Conservation (phyloP, 2,888 invertebrate genomes). For the Siphlonurus alternatus region DNA sequence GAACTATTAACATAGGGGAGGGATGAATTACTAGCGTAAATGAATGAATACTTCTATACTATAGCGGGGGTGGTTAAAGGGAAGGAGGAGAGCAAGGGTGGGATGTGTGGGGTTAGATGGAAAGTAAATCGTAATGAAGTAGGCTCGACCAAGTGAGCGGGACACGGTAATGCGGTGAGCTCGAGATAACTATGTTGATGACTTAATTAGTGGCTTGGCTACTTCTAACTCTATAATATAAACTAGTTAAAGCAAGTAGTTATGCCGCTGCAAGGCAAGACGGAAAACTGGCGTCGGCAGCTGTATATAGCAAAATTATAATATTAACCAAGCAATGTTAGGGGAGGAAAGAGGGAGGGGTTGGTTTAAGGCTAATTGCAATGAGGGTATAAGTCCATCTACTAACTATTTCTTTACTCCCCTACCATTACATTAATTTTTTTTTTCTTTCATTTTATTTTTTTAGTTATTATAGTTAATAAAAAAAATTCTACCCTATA, state of each 20-base stretch:
- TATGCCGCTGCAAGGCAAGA: background rate
- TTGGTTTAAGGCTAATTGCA: background rate
- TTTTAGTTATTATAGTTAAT: too few species aligned
- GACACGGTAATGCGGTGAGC: background rate
- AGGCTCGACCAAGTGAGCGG: background rate
- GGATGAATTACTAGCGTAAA: background rate
- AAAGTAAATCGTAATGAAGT: background rate
- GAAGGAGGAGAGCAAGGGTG: background rate
- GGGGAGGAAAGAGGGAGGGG: background rate
- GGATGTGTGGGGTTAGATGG: too few species aligned
- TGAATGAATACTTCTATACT: background rate
- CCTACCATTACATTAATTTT: too few species aligned
- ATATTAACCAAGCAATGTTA: background rate
- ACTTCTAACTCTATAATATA: background rate
- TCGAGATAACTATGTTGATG: background rate
- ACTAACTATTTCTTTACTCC: background rate
- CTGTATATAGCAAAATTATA: background rate
- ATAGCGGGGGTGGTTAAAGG: background rate
- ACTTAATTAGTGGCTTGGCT: background rate
- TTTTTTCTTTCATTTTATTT: too few species aligned
- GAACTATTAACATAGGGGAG: too few species aligned
- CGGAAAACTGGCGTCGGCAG: background rate
- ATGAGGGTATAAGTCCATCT: background rate
- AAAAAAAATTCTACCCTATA: too few species aligned
- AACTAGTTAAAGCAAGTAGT: background rate